Evolutionary conservation across 2,797 vertebrate genomes (phyloP).

Genomic region (Dromococcyx pavoninus): DNA sequence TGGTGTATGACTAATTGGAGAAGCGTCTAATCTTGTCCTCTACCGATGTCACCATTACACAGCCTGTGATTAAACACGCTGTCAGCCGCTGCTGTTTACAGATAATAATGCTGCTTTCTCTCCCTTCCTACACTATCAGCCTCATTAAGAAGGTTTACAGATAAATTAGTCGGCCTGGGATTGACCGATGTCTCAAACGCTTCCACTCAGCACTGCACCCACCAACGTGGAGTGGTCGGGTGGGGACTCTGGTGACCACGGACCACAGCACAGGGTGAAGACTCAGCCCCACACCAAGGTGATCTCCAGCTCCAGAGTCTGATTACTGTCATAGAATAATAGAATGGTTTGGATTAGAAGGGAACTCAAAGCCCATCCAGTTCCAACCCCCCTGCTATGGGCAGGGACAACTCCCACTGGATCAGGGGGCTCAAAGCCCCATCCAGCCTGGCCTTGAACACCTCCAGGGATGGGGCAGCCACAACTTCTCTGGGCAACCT

Average conservation of each 20-base stretch:
- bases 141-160: constrained; percentile 33
- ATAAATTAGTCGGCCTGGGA: background rate
- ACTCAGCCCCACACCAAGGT: background rate
- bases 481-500: no score
- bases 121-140: background rate
- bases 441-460: no score
- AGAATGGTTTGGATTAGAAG: no score
- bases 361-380: no score
- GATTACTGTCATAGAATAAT: background rate
- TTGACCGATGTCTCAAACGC: background rate
- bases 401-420: no score
- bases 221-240: fast-evolving
- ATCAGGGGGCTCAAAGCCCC: no score
- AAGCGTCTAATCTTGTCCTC: constrained; percentile 6
- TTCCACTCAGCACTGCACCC: background rate
- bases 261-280: fast-evolving
- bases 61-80: constrained; percentile 26
- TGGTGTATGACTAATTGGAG: background rate
- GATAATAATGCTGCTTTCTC: constrained; percentile 12
- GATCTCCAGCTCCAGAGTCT: background rate
- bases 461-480: no score
- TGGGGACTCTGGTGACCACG: background rate
- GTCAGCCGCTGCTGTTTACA: constrained; percentile 24
- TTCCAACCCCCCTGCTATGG: no score
- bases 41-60: background rate